Evolutionary conservation across 2,113 vertebrate species (phyloP), one percentile per base, ranked within the genome.

Genomic region (Carollia perspicillata): DNA sequence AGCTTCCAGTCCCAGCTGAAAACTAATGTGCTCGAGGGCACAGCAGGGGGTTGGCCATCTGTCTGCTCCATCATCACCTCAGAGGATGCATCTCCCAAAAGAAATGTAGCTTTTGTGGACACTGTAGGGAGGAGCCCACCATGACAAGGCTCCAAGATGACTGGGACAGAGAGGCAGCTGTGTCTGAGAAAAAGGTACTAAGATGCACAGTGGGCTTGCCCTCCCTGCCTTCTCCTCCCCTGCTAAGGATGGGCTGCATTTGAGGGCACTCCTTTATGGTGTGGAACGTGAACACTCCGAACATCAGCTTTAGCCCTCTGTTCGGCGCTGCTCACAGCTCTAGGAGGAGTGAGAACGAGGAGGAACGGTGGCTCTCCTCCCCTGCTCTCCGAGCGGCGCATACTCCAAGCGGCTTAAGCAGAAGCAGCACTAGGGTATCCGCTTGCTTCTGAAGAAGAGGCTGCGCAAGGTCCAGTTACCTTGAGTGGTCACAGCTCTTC

Each of bases 401-500:
- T 22, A n/a, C 44, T 94, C 30, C 75, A 16, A 96, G 63, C 88
- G 60, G 80, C 84, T 90, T 80, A 86, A 92, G 69, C 68, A 93
- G 86, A 91, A 93, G 80, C 17, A 60, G 60, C 26, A 87, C 51
- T 72, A 71, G 4, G 33, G 11, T 20, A 75, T 72, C 93, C 40
- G 68, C 49, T 63, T 84, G 90, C 92, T 96, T 95, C 83, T 96
- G 84, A 94, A 97, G 80, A 79, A 90, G 84, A 55, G 94, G 63
- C 72, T 93, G 79, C 72, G n/a, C 96, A 89, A 89, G 90, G 74
- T 65, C 95, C 92, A 65, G 2, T 97, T 98, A 99, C 98, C 98
- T 98, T 8, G 98, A 91, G 49, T 98, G 97, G 96, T 98, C 98
- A 84, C 84, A 97, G 97, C 86, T 98, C 91, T 89, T 98, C 72